Percentiles rank a stretch among this genome's conserved stretches.
Conservation (phyloP, 2,888 invertebrate species). For the Plebejus argus region DNA sequence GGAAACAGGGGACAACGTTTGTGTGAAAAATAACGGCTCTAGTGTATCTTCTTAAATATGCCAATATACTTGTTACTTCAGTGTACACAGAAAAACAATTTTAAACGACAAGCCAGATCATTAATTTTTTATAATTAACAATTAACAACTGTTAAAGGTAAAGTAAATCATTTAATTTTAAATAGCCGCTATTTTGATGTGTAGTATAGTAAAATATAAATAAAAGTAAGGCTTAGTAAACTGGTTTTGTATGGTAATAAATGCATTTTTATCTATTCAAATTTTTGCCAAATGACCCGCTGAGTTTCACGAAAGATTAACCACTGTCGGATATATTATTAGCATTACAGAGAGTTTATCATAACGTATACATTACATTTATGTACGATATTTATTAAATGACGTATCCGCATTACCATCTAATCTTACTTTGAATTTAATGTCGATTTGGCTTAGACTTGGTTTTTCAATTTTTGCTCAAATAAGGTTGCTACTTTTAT, state of each 20-base stretch:
- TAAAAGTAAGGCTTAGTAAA: slow-evolving; percentile 28
- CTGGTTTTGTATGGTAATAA: slow-evolving; percentile 60
- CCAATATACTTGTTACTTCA: not conserved
- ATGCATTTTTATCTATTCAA: slow-evolving; percentile 70
- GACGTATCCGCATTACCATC: not conserved
- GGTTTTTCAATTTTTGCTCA: not conserved
- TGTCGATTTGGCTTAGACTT: not conserved
- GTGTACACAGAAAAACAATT: not conserved
- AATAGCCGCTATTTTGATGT: not conserved
- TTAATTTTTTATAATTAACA: not conserved
- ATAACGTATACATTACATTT: slow-evolving; percentile 27
- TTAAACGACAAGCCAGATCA: not conserved
- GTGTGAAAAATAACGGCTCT: no score
- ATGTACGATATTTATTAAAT: slow-evolving; percentile 2
- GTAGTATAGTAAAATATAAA: not conserved
- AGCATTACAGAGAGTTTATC: slow-evolving; percentile 55
- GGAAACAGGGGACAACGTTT: no score
- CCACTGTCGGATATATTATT: slow-evolving; percentile 60
- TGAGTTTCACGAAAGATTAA: slow-evolving; percentile 74
- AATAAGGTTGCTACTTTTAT: not conserved
- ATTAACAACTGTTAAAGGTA: not conserved
- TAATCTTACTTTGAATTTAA: not conserved
- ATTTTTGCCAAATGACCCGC: slow-evolving; percentile 70
- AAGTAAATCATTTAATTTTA: not conserved
- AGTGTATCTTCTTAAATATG: no score